Evolutionary conservation across 2,888 invertebrate genomes (phyloP).

Genomic region (Mesorhabditis sp.): DNA sequence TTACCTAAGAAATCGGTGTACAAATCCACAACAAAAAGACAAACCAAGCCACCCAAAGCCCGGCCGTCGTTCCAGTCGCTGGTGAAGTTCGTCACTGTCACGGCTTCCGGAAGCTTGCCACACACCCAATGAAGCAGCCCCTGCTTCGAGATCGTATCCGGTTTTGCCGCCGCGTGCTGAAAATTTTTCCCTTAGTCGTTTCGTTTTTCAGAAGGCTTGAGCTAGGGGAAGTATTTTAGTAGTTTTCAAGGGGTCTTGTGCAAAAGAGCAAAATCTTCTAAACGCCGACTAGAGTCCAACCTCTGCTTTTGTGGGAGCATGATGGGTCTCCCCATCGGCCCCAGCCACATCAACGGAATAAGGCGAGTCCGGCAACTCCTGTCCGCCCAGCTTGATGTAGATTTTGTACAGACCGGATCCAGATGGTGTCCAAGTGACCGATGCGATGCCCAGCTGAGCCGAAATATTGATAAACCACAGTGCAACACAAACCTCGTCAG

Average conservation of each 20-base stretch:
- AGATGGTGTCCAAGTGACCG: conserved; percentile 89
- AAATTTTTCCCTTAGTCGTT: conserved; percentile 65
- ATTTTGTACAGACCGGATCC: conserved; percentile 78
- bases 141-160: conserved; percentile 63
- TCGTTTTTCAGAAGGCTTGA: too few species aligned
- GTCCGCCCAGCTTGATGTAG: conserved; percentile 42
- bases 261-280: too few species aligned
- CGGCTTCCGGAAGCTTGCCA: conserved; percentile 66
- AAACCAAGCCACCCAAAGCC: conserved; percentile 78
- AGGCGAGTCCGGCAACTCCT: conserved; percentile 38
- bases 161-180: conserved; percentile 61
- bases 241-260: too few species aligned
- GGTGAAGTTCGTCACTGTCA: conserved; percentile 81
- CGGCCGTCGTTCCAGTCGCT: conserved; percentile 84
- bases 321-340: too few species aligned
- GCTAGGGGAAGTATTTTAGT: too few species aligned
- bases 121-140: conserved; percentile 81
- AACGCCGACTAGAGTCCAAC: too few species aligned
- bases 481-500: too few species aligned
- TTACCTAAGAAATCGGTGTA: conserved; percentile 26
- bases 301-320: too few species aligned
- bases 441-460: conserved; percentile 85
- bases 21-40: neutral
- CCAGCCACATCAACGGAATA: conserved; percentile 30
- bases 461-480: too few species aligned